Base-by-base conservation (phyloP, 1,140 invertebrate species). In the Sitobion miscanthi region DNA sequence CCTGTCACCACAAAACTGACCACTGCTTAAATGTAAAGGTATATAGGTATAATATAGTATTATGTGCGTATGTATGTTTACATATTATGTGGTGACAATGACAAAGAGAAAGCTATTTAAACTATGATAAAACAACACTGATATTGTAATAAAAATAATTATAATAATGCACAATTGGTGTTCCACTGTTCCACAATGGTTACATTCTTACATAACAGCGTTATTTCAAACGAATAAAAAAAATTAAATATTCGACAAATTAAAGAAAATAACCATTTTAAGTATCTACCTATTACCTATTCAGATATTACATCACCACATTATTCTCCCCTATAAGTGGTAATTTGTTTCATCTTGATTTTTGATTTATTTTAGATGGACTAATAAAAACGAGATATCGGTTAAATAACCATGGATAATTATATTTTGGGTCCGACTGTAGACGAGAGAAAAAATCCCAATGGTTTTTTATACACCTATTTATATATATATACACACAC, bases 391-490 rank as follows among this genome's bases (percentile, higher is more conserved):
- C 69, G 25, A 92, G 38, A 83, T 77, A 77, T 38, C 45, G 30
- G 45, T 82, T 92, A 92, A 92, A 92, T 83, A 92, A 92, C 90
- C 90, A 38, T 92, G 77, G n/a, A 92, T 92, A 92, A 92, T 92
- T 83, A 20, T 5, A 83, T 21, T 21, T 52, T 49, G 21, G 90
- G 69, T 52, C n/a, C 45, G 23, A 89, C 25, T 3, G 6, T 21
- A 42, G 38, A 17, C 54, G 54, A 69, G 42, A 47, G n/a, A 90
- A 90, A 49, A 77, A 42, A 25, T 11, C 85, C 5, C 25, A 30
- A 45, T 42, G 42, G 7, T 82, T 82, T 90, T n/a, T 77, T n/a
- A 11, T 30, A 69, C 14, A 69, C 9, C 11, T 11, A 0, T 69
- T 30, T 9, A 30, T 57, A 30, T 62, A 62, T 62, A 0, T 57